Evolutionary conservation across 1,140 invertebrate genomes (phyloP).

Genomic region (Heliconius hewitsoni): DNA sequence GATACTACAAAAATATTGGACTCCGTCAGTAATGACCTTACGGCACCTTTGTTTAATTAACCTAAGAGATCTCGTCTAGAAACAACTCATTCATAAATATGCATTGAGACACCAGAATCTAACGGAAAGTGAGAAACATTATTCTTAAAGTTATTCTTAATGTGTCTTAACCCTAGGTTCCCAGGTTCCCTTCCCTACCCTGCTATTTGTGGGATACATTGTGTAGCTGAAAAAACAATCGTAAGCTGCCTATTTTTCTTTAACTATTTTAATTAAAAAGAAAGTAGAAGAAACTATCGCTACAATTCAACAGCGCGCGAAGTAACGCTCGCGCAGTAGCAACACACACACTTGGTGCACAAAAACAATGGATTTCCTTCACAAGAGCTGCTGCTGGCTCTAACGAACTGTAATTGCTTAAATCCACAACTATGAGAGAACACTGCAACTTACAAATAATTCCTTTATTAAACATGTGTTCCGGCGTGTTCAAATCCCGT

Average conservation of each 20-base stretch:
- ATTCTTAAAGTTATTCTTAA: no score
- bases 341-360: slow-evolving; percentile 10
- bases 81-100: no score
- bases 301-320: background rate
- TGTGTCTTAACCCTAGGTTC: no score
- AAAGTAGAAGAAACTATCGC: background rate
- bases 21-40: no score
- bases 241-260: background rate
- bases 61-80: no score
- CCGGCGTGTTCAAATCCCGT: slow-evolving; percentile 14
- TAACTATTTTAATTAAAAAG: background rate
- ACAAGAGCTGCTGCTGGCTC: slow-evolving; percentile 52
- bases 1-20: no score
- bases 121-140: no score
- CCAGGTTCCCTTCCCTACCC: no score
- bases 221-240: no score
- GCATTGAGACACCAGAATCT: no score
- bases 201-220: no score
- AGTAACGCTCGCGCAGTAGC: slow-evolving; percentile 10
- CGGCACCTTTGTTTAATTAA: no score
- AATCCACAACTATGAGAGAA: slow-evolving; percentile 62
- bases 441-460: slow-evolving; percentile 52
- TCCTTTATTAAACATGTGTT: slow-evolving; percentile 45
- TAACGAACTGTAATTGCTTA: slow-evolving; percentile 68
- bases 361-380: slow-evolving; percentile 60